Percentiles rank a stretch among this genome's conserved stretches.
These are phyloP conservation scores for Lophotis ruficrista DNA, from an alignment of 2,113 vertebrate species.

Conservation along the genomic window DNA sequence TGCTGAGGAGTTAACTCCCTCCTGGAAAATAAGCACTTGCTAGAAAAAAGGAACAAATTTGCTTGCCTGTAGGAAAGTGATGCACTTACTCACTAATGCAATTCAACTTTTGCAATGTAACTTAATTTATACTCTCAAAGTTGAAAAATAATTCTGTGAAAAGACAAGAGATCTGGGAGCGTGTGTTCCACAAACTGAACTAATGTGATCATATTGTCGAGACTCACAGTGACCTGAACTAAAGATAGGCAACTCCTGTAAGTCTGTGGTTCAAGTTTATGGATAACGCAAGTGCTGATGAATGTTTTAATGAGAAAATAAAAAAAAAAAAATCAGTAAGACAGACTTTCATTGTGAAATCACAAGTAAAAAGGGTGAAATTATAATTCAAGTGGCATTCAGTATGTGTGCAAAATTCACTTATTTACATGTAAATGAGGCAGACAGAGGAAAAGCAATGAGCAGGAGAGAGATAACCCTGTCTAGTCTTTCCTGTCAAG, in stretches of 20 bases:
- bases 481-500: not conserved
- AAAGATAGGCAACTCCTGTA: not conserved
- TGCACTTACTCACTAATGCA: not conserved
- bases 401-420: not conserved
- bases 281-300: not conserved
- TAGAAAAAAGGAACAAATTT: not conserved
- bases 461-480: not conserved
- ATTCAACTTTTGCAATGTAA: not conserved
- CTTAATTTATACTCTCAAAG: not conserved
- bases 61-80: not conserved
- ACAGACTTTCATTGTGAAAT: not conserved
- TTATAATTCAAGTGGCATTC: not conserved
- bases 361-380: not conserved
- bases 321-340: not conserved
- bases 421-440: conserved; percentile 29
- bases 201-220: not conserved
- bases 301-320: not conserved
- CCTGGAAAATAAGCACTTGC: not conserved
- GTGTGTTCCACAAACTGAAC: not conserved
- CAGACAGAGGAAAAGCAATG: not conserved
- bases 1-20: not conserved
- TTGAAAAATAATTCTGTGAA: not conserved
- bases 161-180: not conserved
- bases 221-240: not conserved
- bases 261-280: not conserved